Conservation (phyloP, 2,888 invertebrate species). For the Sturmia bella region DNA sequence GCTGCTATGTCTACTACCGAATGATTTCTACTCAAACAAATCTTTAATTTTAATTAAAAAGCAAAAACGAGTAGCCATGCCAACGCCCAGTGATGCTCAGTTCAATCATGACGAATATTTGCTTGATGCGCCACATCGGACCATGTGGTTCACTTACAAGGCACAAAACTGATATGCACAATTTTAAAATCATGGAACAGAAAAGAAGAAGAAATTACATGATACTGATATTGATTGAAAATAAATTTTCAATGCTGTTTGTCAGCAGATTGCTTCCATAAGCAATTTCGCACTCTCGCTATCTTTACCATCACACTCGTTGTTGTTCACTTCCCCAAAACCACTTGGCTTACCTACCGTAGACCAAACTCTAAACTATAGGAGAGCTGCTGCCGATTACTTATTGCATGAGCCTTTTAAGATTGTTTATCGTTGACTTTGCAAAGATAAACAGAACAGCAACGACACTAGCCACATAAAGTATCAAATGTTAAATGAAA, state of each 20-base stretch:
- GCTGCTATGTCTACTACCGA: conserved; percentile 24
- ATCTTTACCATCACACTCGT: conserved; percentile 49
- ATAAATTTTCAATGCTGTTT: conserved; percentile 55
- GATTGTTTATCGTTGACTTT: conserved; percentile 36
- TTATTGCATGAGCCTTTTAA: conserved; percentile 11
- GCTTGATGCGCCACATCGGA: conserved; percentile 19
- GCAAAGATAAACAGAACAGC: conserved; percentile 17
- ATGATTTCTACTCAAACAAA: conserved; percentile 54
- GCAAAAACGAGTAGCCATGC: conserved; percentile 36
- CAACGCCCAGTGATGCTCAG: conserved; percentile 4
- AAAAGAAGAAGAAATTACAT: conserved; percentile 35
- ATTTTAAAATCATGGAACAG: neutral
- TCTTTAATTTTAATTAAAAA: conserved; percentile 63
- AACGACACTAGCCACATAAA: conserved; percentile 13
- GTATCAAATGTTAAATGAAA: conserved; percentile 5
- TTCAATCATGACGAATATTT: conserved; percentile 30
- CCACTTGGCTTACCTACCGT: conserved; percentile 1
- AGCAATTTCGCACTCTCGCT: conserved; percentile 74
- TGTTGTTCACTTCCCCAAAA: conserved; percentile 41
- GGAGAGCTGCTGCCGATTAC: conserved; percentile 12
- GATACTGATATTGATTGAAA: conserved; percentile 58
- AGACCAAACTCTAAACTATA: neutral
- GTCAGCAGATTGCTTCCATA: conserved; percentile 49
- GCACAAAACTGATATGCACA: neutral
- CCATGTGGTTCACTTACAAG: neutral